A percentile compares a stretch with the other conserved stretches of the same genome.
These are phyloP conservation scores for Trachops cirrhosus DNA, from an alignment of 2,797 vertebrate species.

Conservation along the genomic window DNA sequence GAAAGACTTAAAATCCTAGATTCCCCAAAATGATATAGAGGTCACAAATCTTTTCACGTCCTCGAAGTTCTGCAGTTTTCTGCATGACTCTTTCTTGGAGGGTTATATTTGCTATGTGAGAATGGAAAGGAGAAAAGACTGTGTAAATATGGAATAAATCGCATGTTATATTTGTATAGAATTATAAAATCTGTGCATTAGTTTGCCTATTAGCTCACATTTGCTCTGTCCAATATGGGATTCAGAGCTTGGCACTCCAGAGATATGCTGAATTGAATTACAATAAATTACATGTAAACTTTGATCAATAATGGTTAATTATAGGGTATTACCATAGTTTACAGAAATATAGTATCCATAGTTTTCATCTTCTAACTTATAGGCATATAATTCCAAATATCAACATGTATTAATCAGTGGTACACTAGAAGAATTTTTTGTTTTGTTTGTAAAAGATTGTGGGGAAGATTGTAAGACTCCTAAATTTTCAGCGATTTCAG, in stretches of 20 bases:
- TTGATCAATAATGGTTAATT: neutral
- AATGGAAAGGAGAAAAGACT: neutral
- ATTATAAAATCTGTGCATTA: neutral
- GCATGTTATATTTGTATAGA: neutral
- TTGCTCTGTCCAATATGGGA: neutral
- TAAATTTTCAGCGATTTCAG: neutral
- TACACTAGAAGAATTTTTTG: neutral
- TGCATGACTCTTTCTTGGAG: neutral
- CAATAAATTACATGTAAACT: neutral
- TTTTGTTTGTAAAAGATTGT: neutral
- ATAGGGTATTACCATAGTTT: neutral
- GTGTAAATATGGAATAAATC: neutral
- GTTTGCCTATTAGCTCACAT: neutral
- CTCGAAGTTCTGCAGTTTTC: neutral
- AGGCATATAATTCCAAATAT: neutral
- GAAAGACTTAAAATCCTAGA: neutral
- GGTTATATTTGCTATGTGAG: neutral
- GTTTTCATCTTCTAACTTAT: neutral
- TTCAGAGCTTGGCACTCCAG: neutral
- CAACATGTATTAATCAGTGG: neutral
- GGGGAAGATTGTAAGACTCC: neutral
- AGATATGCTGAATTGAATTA: neutral
- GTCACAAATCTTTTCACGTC: neutral
- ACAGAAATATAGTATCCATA: neutral
- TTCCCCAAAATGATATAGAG: neutral